Percentiles rank a stretch among this genome's conserved stretches.
These are phyloP conservation scores for Gasterosteus aculeatus DNA, from an alignment of 2,113 vertebrate genomes.

Conservation along the genomic window DNA sequence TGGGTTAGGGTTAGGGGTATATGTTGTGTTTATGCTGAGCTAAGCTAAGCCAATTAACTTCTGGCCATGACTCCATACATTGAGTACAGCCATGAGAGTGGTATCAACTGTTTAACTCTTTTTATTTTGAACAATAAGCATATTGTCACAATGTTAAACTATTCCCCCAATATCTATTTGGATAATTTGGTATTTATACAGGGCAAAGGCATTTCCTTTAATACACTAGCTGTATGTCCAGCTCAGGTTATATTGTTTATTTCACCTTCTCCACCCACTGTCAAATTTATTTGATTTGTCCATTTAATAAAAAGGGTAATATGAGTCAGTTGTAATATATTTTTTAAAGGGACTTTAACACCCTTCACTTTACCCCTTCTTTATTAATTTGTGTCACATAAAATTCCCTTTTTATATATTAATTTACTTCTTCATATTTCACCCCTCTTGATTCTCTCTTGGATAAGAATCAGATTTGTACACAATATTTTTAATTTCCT, in stretches of 20 bases:
- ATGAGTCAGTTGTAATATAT: not conserved
- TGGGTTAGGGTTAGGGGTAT: too few species aligned
- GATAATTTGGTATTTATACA: not conserved
- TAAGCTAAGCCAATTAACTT: not conserved
- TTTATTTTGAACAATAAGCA: too few species aligned
- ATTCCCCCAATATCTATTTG: not conserved
- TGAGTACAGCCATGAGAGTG: not conserved
- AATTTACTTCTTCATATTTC: slow-evolving; percentile 10
- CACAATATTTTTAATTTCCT: slow-evolving; percentile 52
- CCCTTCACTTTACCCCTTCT: not conserved
- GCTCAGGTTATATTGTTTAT: slow-evolving; percentile 29
- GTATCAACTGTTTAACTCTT: not conserved
- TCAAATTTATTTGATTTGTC: slow-evolving; percentile 6
- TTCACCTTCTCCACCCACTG: not conserved
- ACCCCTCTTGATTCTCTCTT: not conserved
- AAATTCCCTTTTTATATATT: not conserved
- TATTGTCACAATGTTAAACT: not conserved
- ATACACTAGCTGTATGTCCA: slow-evolving; percentile 12
- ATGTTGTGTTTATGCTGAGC: not conserved
- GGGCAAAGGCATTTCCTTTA: not conserved
- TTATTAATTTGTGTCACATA: slow-evolving; percentile 6
- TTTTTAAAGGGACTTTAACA: slow-evolving; percentile 26
- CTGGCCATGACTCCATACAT: not conserved
- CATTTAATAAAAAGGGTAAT: slow-evolving; percentile 25
- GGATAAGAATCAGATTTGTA: slow-evolving; percentile 44